Percentiles rank a stretch among this genome's conserved stretches.
Evolutionary conservation across 2,888 invertebrate genomes (phyloP).

Genomic region (Pteria penguin): DNA sequence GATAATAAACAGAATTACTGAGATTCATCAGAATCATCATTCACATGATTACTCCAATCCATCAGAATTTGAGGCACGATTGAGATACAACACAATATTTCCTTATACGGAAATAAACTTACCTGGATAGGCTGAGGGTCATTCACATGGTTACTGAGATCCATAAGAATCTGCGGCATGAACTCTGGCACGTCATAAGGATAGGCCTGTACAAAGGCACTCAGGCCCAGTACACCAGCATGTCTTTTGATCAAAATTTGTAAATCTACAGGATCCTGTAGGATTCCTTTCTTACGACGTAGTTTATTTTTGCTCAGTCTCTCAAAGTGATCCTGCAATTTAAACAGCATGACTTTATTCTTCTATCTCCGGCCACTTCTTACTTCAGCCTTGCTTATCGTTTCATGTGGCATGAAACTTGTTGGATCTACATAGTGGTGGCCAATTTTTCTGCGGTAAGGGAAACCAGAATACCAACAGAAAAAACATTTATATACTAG

Average conservation of each 20-base stretch:
- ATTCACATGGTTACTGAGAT: conserved; percentile 89
- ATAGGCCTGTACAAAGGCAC: conserved; percentile 91
- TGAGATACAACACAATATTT: too few species aligned
- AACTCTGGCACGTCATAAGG: conserved; percentile 92
- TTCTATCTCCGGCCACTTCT: conserved; percentile 83
- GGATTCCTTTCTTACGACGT: conserved; percentile 59
- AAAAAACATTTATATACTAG: too few species aligned
- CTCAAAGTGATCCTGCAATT: conserved; percentile 83
- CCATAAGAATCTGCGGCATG: conserved; percentile 89
- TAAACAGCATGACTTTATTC: conserved; percentile 81
- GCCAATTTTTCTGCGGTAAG: too few species aligned
- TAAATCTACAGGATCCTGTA: conserved; percentile 55
- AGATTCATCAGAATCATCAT: conserved; percentile 90
- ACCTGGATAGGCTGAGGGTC: conserved; percentile 95
- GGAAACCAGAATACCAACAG: too few species aligned
- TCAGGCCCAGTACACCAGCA: conserved; percentile 92
- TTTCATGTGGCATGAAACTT: too few species aligned
- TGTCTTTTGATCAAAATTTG: conserved; percentile 82
- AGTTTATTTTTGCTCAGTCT: conserved; percentile 75
- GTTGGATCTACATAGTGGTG: too few species aligned
- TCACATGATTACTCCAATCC: conserved; percentile 88
- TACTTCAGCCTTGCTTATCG: too few species aligned
- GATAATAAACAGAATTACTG: conserved; percentile 90
- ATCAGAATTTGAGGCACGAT: conserved; percentile 90
- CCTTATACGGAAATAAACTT: not conserved